phyloP scores from a whole-genome alignment of 1,140 invertebrate species.

The Pararge aegeria region DNA sequence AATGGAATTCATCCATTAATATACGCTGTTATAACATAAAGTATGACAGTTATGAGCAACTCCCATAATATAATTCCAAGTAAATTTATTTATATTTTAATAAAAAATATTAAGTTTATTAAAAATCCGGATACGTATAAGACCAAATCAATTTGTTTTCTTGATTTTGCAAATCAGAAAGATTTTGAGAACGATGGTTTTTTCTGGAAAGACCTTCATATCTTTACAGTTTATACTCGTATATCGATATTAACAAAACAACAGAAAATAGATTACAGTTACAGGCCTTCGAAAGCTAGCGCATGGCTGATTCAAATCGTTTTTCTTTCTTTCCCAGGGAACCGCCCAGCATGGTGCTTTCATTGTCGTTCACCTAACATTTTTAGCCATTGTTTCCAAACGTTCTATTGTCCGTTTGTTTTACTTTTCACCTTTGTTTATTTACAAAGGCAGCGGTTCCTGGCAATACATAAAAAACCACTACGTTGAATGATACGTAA shows the following conservation, averaged over 20 bases:
- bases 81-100: too few species aligned
- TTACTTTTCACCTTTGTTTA: constrained; percentile 26
- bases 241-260: constrained; percentile 8
- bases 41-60: too few species aligned
- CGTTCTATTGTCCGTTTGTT: constrained; percentile 38
- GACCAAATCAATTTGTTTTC: too few species aligned
- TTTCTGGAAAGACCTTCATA: too few species aligned
- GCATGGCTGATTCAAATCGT: constrained; percentile 38
- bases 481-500: background rate
- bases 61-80: too few species aligned
- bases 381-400: constrained; percentile 45
- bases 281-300: constrained; percentile 12
- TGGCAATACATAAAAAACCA: background rate
- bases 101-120: too few species aligned
- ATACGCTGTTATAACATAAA: too few species aligned
- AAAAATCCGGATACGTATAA: too few species aligned
- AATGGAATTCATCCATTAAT: too few species aligned
- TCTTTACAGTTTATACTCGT: too few species aligned
- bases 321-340: constrained; percentile 49
- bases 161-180: too few species aligned
- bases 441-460: constrained; percentile 14
- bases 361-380: constrained; percentile 34
- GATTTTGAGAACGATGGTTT: too few species aligned
- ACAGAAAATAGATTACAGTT: constrained; percentile 9
- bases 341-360: constrained; percentile 49